These are phyloP conservation scores for Lateolabrax maculatus DNA, from an alignment of 2,797 vertebrate species.

Conservation along the genomic window DNA sequence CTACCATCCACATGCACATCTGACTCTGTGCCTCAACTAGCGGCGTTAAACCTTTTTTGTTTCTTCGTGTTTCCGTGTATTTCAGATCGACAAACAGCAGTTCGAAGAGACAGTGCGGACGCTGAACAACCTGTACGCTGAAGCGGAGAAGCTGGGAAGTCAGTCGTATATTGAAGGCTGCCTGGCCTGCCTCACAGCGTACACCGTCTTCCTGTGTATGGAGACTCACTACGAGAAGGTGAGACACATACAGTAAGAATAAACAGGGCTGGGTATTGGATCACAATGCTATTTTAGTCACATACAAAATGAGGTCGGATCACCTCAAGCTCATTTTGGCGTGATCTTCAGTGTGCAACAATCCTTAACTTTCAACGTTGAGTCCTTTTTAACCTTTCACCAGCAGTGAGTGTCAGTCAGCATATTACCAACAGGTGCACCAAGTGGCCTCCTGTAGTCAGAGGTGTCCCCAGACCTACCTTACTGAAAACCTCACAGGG, in stretches of 20 bases:
- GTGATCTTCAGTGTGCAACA: not conserved
- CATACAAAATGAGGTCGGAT: not conserved
- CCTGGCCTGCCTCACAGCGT: conserved; percentile 95
- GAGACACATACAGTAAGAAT: not conserved
- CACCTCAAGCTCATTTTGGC: not conserved
- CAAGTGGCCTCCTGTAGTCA: not conserved
- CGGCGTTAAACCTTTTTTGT: conserved; percentile 13
- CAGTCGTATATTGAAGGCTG: conserved; percentile 96
- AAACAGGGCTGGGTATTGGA: not conserved
- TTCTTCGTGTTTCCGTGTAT: conserved; percentile 1
- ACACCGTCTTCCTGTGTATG: conserved; percentile 96
- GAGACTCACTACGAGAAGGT: conserved; percentile 99
- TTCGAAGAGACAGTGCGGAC: conserved; percentile 95
- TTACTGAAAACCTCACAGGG: not conserved
- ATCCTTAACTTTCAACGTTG: no score
- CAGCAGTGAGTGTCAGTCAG: not conserved
- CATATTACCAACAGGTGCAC: not conserved
- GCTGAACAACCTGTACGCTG: conserved; percentile 94
- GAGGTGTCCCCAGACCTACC: not conserved
- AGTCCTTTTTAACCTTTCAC: no score
- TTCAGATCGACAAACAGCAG: conserved; percentile 94
- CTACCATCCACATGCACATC: conserved; percentile 4
- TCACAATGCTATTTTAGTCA: not conserved
- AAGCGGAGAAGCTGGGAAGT: conserved; percentile 96
- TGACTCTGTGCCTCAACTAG: not conserved